Evolutionary conservation across 2,113 vertebrate genomes (phyloP).

Genomic region (Mus spicilegus): DNA sequence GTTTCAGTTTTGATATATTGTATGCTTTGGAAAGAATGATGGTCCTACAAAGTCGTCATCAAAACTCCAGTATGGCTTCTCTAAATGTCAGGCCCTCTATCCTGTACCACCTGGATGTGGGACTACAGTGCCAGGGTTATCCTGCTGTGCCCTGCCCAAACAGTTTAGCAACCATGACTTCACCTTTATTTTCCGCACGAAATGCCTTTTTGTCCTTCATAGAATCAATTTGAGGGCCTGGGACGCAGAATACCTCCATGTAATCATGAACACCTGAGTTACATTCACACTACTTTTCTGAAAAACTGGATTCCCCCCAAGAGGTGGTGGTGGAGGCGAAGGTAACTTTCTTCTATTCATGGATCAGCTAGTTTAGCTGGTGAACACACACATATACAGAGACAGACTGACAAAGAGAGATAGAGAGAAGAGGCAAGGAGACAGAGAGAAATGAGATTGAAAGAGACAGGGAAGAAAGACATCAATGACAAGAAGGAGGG

Average conservation of each 20-base stretch:
- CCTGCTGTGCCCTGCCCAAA: background rate
- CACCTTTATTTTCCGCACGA: background rate
- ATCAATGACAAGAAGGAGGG: background rate
- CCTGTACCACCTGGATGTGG: background rate
- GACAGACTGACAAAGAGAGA: background rate
- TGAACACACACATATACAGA: background rate
- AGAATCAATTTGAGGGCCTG: background rate
- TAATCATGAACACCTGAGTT: background rate
- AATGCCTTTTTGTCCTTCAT: background rate
- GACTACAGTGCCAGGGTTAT: background rate
- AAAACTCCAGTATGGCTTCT: background rate
- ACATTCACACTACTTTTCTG: background rate
- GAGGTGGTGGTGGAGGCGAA: no score
- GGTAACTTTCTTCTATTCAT: background rate
- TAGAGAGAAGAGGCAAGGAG: background rate
- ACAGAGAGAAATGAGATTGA: no score
- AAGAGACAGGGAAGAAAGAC: no score
- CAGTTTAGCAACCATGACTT: background rate
- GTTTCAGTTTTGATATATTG: constrained; percentile 9
- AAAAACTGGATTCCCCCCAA: no score
- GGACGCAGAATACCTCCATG: background rate
- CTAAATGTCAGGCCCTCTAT: background rate
- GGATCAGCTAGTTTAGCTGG: background rate
- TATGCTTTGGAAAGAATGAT: background rate
- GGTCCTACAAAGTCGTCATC: background rate